Percentiles rank a stretch among this genome's conserved stretches.
These are phyloP conservation scores for Grallaria varia DNA, from an alignment of 2,113 vertebrate genomes.

Conservation along the genomic window DNA sequence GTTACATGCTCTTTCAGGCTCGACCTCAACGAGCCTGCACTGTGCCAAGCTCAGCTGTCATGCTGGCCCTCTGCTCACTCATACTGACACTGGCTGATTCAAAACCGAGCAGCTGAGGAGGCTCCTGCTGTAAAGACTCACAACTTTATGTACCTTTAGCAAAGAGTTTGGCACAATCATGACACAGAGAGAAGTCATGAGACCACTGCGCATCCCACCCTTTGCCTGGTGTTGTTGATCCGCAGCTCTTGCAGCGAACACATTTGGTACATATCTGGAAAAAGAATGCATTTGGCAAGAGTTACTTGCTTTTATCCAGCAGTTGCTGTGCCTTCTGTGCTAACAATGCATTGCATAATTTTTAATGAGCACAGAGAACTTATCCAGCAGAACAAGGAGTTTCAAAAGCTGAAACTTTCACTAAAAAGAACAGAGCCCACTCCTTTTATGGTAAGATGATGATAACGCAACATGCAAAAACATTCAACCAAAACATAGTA, in stretches of 20 bases:
- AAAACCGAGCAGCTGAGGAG: neutral
- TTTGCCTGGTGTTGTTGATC: conserved; percentile 95
- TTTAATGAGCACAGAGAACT: neutral
- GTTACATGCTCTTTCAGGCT: neutral
- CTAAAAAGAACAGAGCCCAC: neutral
- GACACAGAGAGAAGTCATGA: conserved; percentile 97
- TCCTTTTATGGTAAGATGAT: neutral
- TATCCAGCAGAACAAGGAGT: neutral
- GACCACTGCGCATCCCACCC: conserved; percentile 99
- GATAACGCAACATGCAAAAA: neutral
- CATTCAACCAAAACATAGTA: neutral
- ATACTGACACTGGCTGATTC: neutral
- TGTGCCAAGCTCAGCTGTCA: neutral
- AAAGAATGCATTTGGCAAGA: neutral
- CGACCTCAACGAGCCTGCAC: rapidly evolving
- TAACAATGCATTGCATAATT: rapidly evolving
- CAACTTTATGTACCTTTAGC: conserved; percentile 84
- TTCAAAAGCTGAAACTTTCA: neutral
- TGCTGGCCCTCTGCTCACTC: neutral
- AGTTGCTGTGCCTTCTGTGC: neutral
- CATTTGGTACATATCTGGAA: conserved; percentile 95
- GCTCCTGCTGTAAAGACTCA: neutral
- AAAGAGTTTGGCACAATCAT: conserved; percentile 97
- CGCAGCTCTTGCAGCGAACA: conserved; percentile 96
- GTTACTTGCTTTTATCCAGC: neutral